Evolutionary conservation across 37 sponge, comb jelly and placozoan species (phyloP), one percentile per base, ranked within the genome.

Genomic region (Agelas oroides): DNA sequence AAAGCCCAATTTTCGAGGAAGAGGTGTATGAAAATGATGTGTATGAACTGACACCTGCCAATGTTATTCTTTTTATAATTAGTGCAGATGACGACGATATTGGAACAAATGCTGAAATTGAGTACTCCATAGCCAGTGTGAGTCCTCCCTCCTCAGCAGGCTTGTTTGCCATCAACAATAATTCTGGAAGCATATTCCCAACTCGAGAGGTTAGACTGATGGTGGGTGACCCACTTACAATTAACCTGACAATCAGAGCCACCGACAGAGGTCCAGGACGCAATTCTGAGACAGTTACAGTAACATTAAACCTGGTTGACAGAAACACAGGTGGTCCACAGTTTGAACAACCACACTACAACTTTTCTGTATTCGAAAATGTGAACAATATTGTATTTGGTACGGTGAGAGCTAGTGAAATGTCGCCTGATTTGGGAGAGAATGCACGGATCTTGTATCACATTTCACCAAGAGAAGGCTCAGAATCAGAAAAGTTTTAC

Each of bases 221-320:
- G 19, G 38, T 1, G 0, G 40, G 23, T 3, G 70, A 81, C 20
- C 33, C 82, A 31, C 16, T 24, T 25, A 70, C 17, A 19, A 72
- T 89, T 65, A 73, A 23, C 37, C 68, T 91, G 6, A 68, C 64
- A 1, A 32, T 94, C 32, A 59, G 54, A 53, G 95, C 92, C 32
- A 84, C 76, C 19, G 87, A 94, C 59, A 77, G 76, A 32, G 87
- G 84, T 5, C 78, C 95, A 16, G 59, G 24, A 37, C 41, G 23
- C 19, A 46, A 38, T 24, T 23, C 53, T 2, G 27, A 23, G 2
- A 71, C 53, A 1, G 53, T 28, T 2, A 38, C 2, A 1, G 73
- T 71, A 16, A 1, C 5, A n/a, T n/a, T 77, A 5, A 70, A 34
- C 27, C 55, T 81, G 13, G 58, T 59, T 20, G 70, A 69, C 41